Percentiles rank a stretch among this genome's conserved stretches.
Conservation (phyloP, 2,888 invertebrate species). For the Athripsodes cinereus region DNA sequence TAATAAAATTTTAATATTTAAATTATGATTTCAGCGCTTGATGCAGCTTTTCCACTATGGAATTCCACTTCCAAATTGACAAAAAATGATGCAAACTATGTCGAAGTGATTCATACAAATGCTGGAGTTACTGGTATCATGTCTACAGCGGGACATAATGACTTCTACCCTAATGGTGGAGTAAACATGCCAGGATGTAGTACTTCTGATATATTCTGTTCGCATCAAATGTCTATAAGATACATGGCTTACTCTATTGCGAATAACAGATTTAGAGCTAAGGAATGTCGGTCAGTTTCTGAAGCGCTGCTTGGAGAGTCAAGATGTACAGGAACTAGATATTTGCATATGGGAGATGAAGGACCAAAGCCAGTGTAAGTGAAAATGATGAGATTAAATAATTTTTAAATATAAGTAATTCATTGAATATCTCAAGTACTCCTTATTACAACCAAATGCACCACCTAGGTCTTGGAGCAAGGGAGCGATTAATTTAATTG, state of each 20-base stretch:
- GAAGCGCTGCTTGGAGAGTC: conserved; percentile 6
- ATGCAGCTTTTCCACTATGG: conserved; percentile 8
- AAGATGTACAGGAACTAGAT: neutral
- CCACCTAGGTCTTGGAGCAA: no score
- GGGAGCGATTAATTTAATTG: no score
- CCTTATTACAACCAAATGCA: no score
- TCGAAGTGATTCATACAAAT: conserved; percentile 9
- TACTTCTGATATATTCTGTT: conserved; percentile 21
- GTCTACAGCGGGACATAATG: conserved; percentile 11
- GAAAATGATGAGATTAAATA: no score
- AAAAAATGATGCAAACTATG: conserved; percentile 10
- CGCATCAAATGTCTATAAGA: neutral
- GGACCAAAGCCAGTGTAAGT: conserved; percentile 4
- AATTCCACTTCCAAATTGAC: neutral
- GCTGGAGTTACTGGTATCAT: neutral
- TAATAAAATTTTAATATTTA: no score
- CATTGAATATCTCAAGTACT: no score
- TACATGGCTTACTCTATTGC: conserved; percentile 12
- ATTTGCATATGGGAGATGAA: conserved; percentile 1
- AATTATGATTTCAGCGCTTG: conserved; percentile 5
- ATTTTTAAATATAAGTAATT: no score
- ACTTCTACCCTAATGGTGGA: conserved; percentile 23
- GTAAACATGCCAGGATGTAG: conserved; percentile 14
- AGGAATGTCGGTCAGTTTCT: neutral
- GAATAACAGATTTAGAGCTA: neutral